phyloP scores from a whole-genome alignment of 2,113 vertebrate species.

The Ceuthmochares aereus region DNA sequence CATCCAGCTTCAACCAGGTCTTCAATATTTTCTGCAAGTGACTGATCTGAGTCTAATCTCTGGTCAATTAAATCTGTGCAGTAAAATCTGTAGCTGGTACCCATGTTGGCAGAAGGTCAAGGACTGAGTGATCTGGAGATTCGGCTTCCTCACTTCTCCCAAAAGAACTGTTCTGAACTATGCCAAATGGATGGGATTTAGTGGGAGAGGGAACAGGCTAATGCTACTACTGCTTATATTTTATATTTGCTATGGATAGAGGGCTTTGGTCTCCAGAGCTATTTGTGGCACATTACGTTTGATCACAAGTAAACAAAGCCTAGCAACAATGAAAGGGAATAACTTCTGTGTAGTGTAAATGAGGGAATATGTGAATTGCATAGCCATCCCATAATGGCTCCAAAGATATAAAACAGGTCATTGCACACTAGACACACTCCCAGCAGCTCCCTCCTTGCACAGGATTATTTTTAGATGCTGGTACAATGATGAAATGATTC shows the following conservation, averaged over 20 bases:
- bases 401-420: slow-evolving; percentile 54
- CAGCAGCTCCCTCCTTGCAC: not conserved
- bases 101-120: not conserved
- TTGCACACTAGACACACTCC: slow-evolving; percentile 28
- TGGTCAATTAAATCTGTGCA: not conserved
- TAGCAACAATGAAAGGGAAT: slow-evolving; percentile 36
- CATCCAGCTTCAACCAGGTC: not conserved
- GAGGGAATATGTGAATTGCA: slow-evolving; percentile 1
- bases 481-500: not conserved
- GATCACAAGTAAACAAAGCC: slow-evolving; percentile 16
- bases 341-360: slow-evolving; percentile 58
- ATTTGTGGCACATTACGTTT: not conserved
- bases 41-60: not conserved
- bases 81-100: not conserved
- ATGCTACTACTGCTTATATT: not conserved
- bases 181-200: not conserved
- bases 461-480: slow-evolving; percentile 48
- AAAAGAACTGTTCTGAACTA: not conserved
- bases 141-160: not conserved
- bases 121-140: not conserved
- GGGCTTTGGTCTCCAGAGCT: slow-evolving; percentile 5
- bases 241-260: not conserved
- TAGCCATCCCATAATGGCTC: slow-evolving; percentile 50
- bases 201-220: not conserved
- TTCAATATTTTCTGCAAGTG: not conserved